Evolutionary conservation across 2,888 invertebrate species (phyloP).

Genomic region (Pecten maximus): DNA sequence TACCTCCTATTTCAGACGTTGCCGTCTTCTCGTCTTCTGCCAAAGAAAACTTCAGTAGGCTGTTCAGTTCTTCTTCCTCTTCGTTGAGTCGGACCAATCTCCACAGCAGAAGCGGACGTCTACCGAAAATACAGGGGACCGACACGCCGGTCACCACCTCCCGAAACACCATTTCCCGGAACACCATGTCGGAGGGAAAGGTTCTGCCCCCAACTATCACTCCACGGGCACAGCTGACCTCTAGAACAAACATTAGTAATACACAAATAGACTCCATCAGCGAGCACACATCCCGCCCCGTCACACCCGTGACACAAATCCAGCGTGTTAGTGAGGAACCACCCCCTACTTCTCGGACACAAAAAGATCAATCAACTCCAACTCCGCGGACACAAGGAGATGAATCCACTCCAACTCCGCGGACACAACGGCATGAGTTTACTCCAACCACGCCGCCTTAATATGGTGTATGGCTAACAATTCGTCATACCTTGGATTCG

Average conservation of each 20-base stretch:
- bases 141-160: background rate
- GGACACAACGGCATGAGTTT: background rate
- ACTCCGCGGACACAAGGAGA: background rate
- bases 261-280: background rate
- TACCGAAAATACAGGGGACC: background rate
- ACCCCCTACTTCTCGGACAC: background rate
- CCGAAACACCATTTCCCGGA: background rate
- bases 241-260: background rate
- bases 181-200: background rate
- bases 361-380: background rate
- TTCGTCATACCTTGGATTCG: no score
- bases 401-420: background rate
- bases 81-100: constrained; percentile 36
- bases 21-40: constrained; percentile 40
- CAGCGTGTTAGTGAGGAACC: background rate
- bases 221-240: background rate
- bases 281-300: background rate
- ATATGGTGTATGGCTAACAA: no score
- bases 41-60: constrained; percentile 44
- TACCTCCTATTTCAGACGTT: constrained; percentile 39
- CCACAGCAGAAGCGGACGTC: background rate
- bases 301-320: background rate
- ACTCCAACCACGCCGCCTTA: background rate
- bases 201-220: background rate
- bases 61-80: constrained; percentile 48